Base-by-base conservation (phyloP, 2,113 vertebrate genomes). In the Lipotes vexillifer region DNA sequence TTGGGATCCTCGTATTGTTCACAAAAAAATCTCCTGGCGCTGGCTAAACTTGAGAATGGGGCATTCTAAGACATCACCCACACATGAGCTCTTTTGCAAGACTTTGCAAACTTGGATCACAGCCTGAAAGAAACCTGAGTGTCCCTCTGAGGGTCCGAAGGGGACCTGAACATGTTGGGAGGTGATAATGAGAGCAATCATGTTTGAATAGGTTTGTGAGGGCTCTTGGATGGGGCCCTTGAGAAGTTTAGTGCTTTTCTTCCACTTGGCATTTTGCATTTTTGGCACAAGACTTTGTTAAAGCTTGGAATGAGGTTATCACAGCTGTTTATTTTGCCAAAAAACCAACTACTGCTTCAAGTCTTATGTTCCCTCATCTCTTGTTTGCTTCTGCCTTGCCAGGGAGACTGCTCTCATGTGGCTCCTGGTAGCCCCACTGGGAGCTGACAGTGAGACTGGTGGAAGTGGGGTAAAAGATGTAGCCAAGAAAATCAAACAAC, bases 181-280 rank as follows among this genome's bases (percentile, higher is more conserved):
- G 87, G 94, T 69, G 94, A 96, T 97, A 96, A 96, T 80, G 88
- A 94, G 93, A 84, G 29, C 75, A 29, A 65, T 72, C 38, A 0
- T 77, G 90, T 96, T 94, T 90, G 81, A 71, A 27, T 72, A 81
- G 33, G 36, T 96, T 97, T 88, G 84, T 49, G 88, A 97, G 94
- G 84, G 77, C 82, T 97, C 66, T 84, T 69, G 8, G 46, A 57
- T 44, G 59, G 49, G 81, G 75, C 90, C 84, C 94, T 94, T 75
- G 81, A 97, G 94, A 88, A 95, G 90, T 63, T 77, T 77, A 88
- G 92, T 57, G 72, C 95, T 97, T 97, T 95, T 59, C 91, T 94
- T 90, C 71, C 92, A 95, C 90, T 96, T 97, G 95, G 93, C 81
- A 95, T 92, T 93, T 92, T 97, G 94, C 82, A 83, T 84, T 95